A percentile compares a stretch with the other conserved stretches of the same genome.
Evolutionary conservation across 2,113 vertebrate species (phyloP).

Genomic region (Indri indri): DNA sequence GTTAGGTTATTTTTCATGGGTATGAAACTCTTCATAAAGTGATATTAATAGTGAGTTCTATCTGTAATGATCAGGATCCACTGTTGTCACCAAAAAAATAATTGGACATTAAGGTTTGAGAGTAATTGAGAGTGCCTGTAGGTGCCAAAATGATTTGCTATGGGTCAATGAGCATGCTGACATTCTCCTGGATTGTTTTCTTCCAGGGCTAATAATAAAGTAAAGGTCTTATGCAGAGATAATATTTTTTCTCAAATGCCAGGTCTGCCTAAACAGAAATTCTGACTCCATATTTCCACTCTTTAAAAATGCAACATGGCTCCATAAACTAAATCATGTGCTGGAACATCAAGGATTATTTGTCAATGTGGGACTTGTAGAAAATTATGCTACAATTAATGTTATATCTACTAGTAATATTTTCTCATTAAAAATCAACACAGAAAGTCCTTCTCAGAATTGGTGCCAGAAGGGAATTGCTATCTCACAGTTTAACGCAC

Average conservation of each 20-base stretch:
- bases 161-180: background rate
- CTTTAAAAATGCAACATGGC: background rate
- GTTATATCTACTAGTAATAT: background rate
- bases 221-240: background rate
- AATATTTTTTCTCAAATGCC: background rate
- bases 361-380: background rate
- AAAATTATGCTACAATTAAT: background rate
- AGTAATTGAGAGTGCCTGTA: background rate
- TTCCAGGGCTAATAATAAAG: constrained; percentile 7
- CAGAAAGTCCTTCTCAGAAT: background rate
- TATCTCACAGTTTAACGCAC: background rate
- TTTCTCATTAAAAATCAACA: constrained; percentile 12
- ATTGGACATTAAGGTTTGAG: background rate
- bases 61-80: background rate
- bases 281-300: background rate
- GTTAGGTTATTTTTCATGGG: background rate
- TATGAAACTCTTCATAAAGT: background rate
- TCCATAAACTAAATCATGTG: background rate
- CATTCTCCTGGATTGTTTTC: constrained; percentile 11
- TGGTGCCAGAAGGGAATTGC: background rate
- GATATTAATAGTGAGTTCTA: background rate
- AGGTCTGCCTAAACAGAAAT: background rate
- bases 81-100: background rate
- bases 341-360: background rate
- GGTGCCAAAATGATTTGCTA: constrained; percentile 23